Evolutionary conservation across 2,113 vertebrate genomes (phyloP).

Genomic region (Melanocharis versteri): DNA sequence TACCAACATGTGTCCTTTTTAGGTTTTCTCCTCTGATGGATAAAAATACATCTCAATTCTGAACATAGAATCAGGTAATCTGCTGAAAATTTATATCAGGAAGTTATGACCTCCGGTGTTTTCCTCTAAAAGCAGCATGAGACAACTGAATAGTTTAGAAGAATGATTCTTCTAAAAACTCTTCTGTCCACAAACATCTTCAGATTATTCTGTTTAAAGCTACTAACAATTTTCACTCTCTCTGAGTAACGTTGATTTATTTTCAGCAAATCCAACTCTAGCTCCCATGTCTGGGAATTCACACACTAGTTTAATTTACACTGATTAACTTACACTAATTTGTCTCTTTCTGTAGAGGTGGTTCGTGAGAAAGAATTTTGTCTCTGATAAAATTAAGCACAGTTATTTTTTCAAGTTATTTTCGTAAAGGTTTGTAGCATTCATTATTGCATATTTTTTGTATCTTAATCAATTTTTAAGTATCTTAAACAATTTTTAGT

Average conservation of each 20-base stretch:
- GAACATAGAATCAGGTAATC: background rate
- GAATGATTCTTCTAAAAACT: background rate
- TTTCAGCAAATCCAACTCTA: background rate
- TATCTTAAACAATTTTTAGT: background rate
- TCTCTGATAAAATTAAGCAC: background rate
- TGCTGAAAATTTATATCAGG: background rate
- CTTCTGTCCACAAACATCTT: background rate
- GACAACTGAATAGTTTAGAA: background rate
- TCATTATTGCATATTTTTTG: background rate
- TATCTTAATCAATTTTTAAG: background rate
- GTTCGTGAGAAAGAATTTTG: background rate
- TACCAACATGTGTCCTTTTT: background rate
- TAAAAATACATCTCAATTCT: background rate
- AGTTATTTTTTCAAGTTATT: background rate
- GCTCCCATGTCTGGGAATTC: background rate
- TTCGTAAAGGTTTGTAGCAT: background rate
- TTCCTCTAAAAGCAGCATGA: background rate
- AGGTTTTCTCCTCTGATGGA: background rate
- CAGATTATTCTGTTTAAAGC: background rate
- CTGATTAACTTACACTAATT: background rate
- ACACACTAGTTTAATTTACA: background rate
- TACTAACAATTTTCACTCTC: background rate
- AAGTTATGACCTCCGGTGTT: background rate
- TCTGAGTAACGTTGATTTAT: background rate
- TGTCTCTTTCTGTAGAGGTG: background rate